Evolutionary conservation across 2,113 vertebrate genomes (phyloP).

Genomic region (Lota lota): DNA sequence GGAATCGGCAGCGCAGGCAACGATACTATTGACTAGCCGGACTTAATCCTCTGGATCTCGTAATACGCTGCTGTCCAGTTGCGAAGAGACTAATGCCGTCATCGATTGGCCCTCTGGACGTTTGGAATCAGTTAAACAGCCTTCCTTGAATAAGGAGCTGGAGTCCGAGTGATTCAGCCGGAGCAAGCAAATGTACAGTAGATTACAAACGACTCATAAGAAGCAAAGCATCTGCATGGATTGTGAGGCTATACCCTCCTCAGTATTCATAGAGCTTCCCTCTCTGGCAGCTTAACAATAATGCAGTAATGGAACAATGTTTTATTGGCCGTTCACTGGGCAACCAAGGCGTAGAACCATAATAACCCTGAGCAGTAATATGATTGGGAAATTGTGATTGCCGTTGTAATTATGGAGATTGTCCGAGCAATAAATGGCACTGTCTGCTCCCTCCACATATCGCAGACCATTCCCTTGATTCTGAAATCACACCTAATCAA

Average conservation of each 20-base stretch:
- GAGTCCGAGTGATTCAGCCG: too few relatives aligned
- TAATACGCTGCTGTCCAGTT: not conserved
- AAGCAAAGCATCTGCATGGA: slow-evolving; percentile 21
- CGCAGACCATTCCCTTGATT: slow-evolving; percentile 55
- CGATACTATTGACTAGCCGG: not conserved
- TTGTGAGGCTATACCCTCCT: slow-evolving; percentile 24
- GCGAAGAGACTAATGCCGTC: not conserved
- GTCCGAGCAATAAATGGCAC: slow-evolving; percentile 58
- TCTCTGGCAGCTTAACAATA: slow-evolving; percentile 44
- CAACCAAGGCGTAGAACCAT: slow-evolving; percentile 62
- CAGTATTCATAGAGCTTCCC: slow-evolving; percentile 23
- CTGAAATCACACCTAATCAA: slow-evolving; percentile 49
- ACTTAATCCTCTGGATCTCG: too few relatives aligned
- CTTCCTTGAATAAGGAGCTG: not conserved
- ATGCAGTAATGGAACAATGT: slow-evolving; percentile 51
- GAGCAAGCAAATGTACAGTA: not conserved
- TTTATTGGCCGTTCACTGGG: slow-evolving; percentile 60
- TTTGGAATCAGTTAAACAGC: slow-evolving; percentile 7
- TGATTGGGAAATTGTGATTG: slow-evolving; percentile 63
- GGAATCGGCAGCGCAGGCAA: not conserved
- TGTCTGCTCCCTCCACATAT: slow-evolving; percentile 41
- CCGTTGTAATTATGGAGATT: slow-evolving; percentile 70
- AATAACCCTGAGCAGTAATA: slow-evolving; percentile 62
- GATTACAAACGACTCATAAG: not conserved
- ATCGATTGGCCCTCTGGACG: not conserved